These are phyloP conservation scores for Heliconius ethilla DNA, from an alignment of 2,888 invertebrate genomes.

Conservation along the genomic window DNA sequence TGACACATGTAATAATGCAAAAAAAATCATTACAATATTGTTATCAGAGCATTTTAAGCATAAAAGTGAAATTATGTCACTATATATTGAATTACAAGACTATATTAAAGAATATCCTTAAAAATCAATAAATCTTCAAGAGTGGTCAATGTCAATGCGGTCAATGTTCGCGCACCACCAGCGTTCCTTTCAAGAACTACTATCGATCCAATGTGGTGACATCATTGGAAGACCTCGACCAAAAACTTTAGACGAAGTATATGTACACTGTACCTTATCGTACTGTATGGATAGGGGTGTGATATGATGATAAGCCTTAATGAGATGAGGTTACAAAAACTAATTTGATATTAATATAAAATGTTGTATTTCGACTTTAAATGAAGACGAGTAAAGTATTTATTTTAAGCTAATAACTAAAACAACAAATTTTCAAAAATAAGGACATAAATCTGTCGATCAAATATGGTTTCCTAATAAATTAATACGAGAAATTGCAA, in stretches of 20 bases:
- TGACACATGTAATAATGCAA: not conserved
- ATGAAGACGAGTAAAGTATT: not conserved
- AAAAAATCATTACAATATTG: not conserved
- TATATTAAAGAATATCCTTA: not conserved
- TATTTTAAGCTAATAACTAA: not conserved
- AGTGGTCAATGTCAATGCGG: conserved; percentile 15
- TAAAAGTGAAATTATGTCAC: not conserved
- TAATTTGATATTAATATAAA: not conserved
- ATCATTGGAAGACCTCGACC: conserved; percentile 11
- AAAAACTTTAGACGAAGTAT: not conserved
- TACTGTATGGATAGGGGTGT: not conserved
- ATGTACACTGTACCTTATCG: not conserved
- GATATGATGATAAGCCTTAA: not conserved
- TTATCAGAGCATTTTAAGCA: not conserved
- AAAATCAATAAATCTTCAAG: not conserved
- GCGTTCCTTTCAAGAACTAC: conserved; percentile 8
- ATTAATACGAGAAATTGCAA: conserved; percentile 5
- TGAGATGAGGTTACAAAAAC: not conserved
- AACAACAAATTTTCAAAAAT: not conserved
- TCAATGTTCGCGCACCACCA: conserved; percentile 17
- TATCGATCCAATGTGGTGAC: conserved; percentile 20
- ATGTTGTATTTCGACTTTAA: not conserved
- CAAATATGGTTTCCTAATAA: not conserved
- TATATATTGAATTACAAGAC: not conserved
- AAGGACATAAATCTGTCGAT: not conserved